Evolutionary conservation across 1,140 invertebrate genomes (phyloP).

Genomic region (Aphaenogaster floridana): DNA sequence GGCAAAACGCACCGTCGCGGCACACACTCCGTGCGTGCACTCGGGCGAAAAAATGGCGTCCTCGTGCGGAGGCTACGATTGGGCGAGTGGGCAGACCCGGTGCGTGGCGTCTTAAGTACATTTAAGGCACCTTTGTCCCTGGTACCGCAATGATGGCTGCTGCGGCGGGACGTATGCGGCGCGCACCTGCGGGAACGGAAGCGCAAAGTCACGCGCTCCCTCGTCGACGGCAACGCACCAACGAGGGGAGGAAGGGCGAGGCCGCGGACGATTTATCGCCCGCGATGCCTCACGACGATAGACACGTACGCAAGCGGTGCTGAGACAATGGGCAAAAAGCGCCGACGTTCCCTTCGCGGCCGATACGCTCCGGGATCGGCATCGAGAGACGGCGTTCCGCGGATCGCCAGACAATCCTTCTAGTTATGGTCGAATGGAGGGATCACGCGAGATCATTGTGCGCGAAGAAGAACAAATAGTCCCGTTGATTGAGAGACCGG

Average conservation of each 20-base stretch:
- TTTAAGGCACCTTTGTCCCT: slow-evolving; percentile 70
- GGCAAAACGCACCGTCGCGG: background rate
- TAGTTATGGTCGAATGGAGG: slow-evolving; percentile 28
- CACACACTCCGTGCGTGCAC: background rate
- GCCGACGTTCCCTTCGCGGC: slow-evolving; percentile 14
- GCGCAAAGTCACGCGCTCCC: slow-evolving; percentile 60
- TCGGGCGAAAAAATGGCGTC: slow-evolving; percentile 73
- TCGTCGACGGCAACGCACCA: slow-evolving; percentile 59
- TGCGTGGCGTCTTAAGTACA: slow-evolving; percentile 68
- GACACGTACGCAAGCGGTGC: slow-evolving; percentile 51
- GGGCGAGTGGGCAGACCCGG: slow-evolving; percentile 67
- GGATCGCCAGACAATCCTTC: slow-evolving; percentile 47
- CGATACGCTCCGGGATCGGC: background rate
- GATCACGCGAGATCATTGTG: slow-evolving; percentile 42
- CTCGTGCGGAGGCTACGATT: slow-evolving; percentile 71
- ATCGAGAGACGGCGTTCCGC: slow-evolving; percentile 10
- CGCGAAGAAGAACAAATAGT: slow-evolving; percentile 55
- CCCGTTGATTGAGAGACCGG: slow-evolving; percentile 42
- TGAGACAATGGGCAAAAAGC: slow-evolving; percentile 69
- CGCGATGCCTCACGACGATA: slow-evolving; percentile 58
- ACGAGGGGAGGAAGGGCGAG: slow-evolving; percentile 37
- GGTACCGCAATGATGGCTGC: slow-evolving; percentile 62
- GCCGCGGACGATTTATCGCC: slow-evolving; percentile 65
- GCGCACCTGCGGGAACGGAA: slow-evolving; percentile 72
- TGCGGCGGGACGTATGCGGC: slow-evolving; percentile 10